Conservation (phyloP, 2,113 vertebrate species). For the Sitta europaea region DNA sequence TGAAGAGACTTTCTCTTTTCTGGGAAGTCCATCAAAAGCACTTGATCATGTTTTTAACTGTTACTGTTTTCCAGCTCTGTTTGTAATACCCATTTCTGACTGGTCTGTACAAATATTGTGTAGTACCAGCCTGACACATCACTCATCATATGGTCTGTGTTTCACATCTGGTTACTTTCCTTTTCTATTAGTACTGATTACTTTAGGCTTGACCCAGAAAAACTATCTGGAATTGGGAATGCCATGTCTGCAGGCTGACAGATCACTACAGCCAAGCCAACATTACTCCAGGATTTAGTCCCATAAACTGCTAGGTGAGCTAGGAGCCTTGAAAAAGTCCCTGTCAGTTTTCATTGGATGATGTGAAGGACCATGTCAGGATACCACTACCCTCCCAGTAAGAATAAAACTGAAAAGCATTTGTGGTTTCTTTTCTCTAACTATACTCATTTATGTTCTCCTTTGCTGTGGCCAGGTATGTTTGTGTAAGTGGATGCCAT, state of each 20-base stretch:
- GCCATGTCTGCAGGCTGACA: constrained; percentile 4
- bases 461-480: background rate
- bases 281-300: background rate
- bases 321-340: background rate
- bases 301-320: background rate
- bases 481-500: background rate
- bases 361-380: background rate
- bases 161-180: constrained; percentile 16
- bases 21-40: background rate
- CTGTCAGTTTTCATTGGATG: constrained; percentile 12
- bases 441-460: background rate
- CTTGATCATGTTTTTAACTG: background rate
- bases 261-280: background rate
- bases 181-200: constrained; percentile 9
- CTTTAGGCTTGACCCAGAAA: constrained; percentile 11
- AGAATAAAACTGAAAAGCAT: constrained; percentile 56
- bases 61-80: constrained; percentile 3
- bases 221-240: constrained; percentile 42
- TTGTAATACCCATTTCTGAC: constrained; percentile 13
- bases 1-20: constrained; percentile 6
- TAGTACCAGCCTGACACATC: background rate
- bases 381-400: background rate
- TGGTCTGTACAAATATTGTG: background rate
- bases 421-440: background rate
- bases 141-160: background rate